These are phyloP conservation scores for Aspiorhynchus laticeps DNA, from an alignment of 2,113 vertebrate genomes.

Conservation along the genomic window DNA sequence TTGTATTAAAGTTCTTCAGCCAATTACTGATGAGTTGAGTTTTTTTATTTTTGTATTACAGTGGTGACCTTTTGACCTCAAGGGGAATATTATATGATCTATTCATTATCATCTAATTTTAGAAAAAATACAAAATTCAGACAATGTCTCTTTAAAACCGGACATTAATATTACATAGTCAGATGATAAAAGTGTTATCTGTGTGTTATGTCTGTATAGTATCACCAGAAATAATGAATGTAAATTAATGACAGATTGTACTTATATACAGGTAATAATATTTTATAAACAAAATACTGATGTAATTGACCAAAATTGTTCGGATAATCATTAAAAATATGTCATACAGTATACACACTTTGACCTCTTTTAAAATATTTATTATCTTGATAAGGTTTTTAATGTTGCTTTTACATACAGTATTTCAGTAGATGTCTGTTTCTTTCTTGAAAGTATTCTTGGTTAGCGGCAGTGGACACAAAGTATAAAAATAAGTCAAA, in stretches of 20 bases:
- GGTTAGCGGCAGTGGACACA: background rate
- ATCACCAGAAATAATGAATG: background rate
- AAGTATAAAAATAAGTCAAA: slow-evolving; percentile 29
- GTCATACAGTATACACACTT: background rate
- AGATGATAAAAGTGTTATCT: background rate
- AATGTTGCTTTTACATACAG: background rate
- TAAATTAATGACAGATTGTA: background rate
- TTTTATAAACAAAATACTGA: background rate
- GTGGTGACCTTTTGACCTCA: background rate
- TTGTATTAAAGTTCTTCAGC: background rate
- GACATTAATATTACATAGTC: background rate
- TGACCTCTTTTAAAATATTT: background rate
- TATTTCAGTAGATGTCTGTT: background rate
- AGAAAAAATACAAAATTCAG: background rate
- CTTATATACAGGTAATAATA: background rate
- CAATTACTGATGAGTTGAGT: too few relatives aligned
- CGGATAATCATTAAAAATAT: background rate
- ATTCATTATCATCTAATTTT: background rate
- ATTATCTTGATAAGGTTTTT: background rate
- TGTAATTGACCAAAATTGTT: background rate
- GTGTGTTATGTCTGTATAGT: background rate
- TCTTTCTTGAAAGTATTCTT: background rate
- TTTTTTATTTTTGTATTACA: background rate
- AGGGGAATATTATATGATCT: background rate
- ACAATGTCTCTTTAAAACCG: background rate